Evolutionary conservation across 2,888 invertebrate genomes (phyloP).

Genomic region (Gisinianus flammeolus): DNA sequence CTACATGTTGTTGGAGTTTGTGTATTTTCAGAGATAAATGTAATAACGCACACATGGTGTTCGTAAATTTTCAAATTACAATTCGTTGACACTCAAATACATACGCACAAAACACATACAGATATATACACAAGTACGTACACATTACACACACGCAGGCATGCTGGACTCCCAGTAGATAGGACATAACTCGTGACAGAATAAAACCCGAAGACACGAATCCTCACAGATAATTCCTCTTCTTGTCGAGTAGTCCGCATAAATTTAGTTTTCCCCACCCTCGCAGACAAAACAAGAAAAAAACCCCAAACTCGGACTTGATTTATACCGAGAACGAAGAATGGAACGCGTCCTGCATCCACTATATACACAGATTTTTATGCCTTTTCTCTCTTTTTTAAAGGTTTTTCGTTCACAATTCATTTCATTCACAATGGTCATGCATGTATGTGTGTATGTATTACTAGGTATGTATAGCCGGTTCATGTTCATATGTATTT

Average conservation of each 20-base stretch:
- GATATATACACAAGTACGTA: too few species aligned
- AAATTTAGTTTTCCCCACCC: background rate
- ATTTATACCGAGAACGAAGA: background rate
- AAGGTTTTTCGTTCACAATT: too few species aligned
- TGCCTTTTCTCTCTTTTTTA: too few species aligned
- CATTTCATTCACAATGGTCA: too few species aligned
- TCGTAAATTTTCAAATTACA: background rate
- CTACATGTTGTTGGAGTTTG: too few species aligned
- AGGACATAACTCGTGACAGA: slow-evolving; percentile 16
- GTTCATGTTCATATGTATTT: too few species aligned
- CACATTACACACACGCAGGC: background rate
- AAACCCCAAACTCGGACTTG: background rate
- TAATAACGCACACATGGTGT: background rate
- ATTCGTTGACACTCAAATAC: background rate
- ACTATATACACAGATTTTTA: too few species aligned
- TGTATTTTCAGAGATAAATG: background rate
- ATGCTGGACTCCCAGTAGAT: background rate
- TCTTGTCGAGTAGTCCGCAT: background rate
- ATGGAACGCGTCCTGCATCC: too few species aligned
- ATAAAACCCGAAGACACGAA: background rate
- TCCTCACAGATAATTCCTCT: slow-evolving; percentile 11
- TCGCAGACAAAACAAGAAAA: background rate
- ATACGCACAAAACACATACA: too few species aligned
- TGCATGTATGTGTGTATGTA: too few species aligned
- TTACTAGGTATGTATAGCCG: too few species aligned